Base-by-base conservation (phyloP, 92 coral and sea anemone species). In the Palythoa grandiflora region DNA sequence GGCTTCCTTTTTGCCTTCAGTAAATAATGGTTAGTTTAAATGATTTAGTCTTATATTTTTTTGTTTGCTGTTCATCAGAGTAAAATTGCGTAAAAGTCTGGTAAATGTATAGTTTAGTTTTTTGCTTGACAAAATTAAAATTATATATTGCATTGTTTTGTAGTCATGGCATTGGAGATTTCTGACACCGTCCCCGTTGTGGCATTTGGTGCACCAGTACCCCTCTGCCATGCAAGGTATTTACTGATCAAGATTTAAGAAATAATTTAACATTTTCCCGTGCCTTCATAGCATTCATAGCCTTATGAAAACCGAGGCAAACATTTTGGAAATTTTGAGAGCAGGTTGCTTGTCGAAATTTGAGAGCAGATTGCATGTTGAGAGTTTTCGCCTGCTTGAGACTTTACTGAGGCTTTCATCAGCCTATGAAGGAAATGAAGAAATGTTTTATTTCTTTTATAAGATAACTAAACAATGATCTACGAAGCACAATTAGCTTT, bases 151-250 rank as follows among this genome's bases (percentile, higher is more conserved):
- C 48, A 19, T 77, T 85, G 50, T 73, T 38, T 38, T 90, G 52
- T 80, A 97, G 99, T 97, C 48, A 73, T 89, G 89, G 96, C 98
- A 14, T 88, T 97, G 57, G 99, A 97, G 87, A 95, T 97, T 38
- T 97, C 98, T 0, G 99, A 97, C 59, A 97, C 99, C 0, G 99
- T 97, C 59, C 99, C 99, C 5, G 99, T 97, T 17, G 87, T 94
- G 44, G 99, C 98, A 3, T 97, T 97, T 92, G 99, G 99, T 60
- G 94, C 89, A 84, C 95, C 98, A 66, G 95, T 97, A 53, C 99
- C 98, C 47, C 66, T 94, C 11, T 97, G 96, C 61, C 95, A 91
- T 70, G 87, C 91, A 75, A 96, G 95, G 99, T 95, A 77, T 66
- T 90, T 87, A 44, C 16, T 35, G 17, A 44, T 44, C 50, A 44